Evolutionary conservation across 2,888 invertebrate species (phyloP), one percentile per base, ranked within the genome.

Genomic region (Cheilosia grossa): DNA sequence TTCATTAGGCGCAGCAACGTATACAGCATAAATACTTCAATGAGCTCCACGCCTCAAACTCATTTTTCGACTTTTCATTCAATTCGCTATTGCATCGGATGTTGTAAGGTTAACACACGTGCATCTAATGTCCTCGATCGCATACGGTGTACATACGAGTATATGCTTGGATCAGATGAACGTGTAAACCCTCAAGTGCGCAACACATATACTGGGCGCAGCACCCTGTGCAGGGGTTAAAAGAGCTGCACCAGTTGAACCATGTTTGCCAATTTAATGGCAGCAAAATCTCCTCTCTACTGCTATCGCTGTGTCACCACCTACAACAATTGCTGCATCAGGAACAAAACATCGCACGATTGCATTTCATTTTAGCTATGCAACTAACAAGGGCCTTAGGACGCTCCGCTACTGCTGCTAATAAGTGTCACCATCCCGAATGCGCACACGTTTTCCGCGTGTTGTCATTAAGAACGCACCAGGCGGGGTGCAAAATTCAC

Each of bases 231-330:
- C 15, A 74, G 59, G 69, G 83, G 75, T 75, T 75, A 75, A 85
- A 81, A 81, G 66, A 61, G 74, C 56, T 81, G 83, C 80, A 81
- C 75, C 81, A 85, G 85, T 85, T 85, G 81, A 85, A 81, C 72
- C 85, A 66, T 81, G 81, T 72, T 85, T 77, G 81, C 81, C 70
- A 85, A 81, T 85, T 85, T 85, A 81, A 81, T 85, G 51, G 72
- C 61, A 81, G 75, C 82, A 61, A 9, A 27, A 30, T 1, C 2
- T 9, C 30, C 9, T 7, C 30, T 19, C 49, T 21, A 56, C 10
- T 19, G 40, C 54, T 19, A 27, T 13, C 40, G 30, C 40, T 10
- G 19, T 21, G 24, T 19, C 75, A 70, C 59, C 83, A 61, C 80
- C 75, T 72, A 59, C 56, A 81, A 85, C 85, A 85, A 85, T 80